Evolutionary conservation across 2,888 invertebrate species (phyloP), one percentile per base, ranked within the genome.

Genomic region (Scelioninae gen. 1): DNA sequence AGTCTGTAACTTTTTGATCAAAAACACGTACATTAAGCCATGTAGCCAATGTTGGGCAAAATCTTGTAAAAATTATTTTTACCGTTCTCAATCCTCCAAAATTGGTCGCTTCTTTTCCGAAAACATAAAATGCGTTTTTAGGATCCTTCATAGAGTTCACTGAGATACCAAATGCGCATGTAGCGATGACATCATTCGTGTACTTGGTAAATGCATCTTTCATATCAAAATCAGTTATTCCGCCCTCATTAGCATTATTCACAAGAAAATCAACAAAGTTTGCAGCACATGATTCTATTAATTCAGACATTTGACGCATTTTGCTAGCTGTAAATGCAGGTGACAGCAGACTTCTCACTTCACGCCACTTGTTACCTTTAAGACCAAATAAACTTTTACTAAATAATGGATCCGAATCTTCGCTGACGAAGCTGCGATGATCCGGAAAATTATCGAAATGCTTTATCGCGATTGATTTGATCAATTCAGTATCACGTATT

Each of bases 311-410:
- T 5, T 88, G 85, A 49, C 93, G 93, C 93, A 94, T 94, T 88
- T 94, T 94, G 71, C 94, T 93, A 5, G 93, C 91, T 0, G 94
- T 94, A 88, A 94, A 94, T 0, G 94, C 93, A 0, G 94, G 94
- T 31, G 93, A 93, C 31, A 94, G 85, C 0, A 93, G 92, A 0
- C 90, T 89, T 10, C 94, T 89, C 92, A 94, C 93, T 8, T 93
- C 92, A 0, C 93, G 92, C 94, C 94, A 94, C 87, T 86, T 92
- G 0, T 93, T 92, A 11, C 93, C 94, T 5, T 78, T 83, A 0
- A 90, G 63, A 0, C 81, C 68, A 51, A 89, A 86, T 0, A 89
- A 55, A n/a, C n/a, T n/a, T n/a, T n/a, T n/a, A n/a, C n/a, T n/a
- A n/a, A n/a, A n/a, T n/a, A n/a, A n/a, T n/a, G 60, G 86, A 45